Base-by-base conservation (phyloP, 2,797 vertebrate genomes). In the Scarus forsteni region DNA sequence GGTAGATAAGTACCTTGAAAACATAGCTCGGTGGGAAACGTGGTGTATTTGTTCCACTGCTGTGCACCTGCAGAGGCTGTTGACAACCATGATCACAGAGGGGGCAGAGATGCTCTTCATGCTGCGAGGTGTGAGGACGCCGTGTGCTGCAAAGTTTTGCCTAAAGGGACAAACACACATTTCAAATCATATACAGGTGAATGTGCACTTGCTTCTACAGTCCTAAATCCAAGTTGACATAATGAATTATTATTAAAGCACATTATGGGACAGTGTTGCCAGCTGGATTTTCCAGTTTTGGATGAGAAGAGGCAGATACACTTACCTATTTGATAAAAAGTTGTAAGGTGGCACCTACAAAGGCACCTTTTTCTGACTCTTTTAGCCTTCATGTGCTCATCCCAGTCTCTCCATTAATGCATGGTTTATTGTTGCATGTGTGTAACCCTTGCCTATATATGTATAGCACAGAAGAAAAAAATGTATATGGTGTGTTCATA, bases 21-120 rank as follows among this genome's bases (percentile, higher is more conserved):
- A 70, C 49, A 64, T 64, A 48, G 18, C 40, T 36, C 3, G 15
- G 45, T 14, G 52, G 50, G 69, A 63, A 84, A 73, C 0, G 3
- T 16, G 45, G 38, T 10, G 0, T 3, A 52, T 85, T 86, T 83
- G 73, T 85, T 89, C 76, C 80, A 75, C 56, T 60, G 46, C 63
- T 67, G 60, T 79, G 70, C 65, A 75, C 35, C 0, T 6, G 59
- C 65, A 55, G 62, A 73, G 70, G 63, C 80, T 79, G 55, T 73
- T 80, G 65, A 75, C 77, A 77, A 64, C 48, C 35, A 38, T 58
- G 58, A n/a, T 58, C 54, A 62, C 59, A 15, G 52, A 61, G 35
- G 18, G 27, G 13, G 45, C 57, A 15, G 34, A 66, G 61, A 57
- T 65, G 77, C 53, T 77, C 45, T n/a, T 49, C 36, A n/a, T 53